A percentile compares a stretch with the other conserved stretches of the same genome.
These are phyloP conservation scores for Phalacrocorax pelagicus DNA, from an alignment of 2,113 vertebrate genomes.

Conservation along the genomic window DNA sequence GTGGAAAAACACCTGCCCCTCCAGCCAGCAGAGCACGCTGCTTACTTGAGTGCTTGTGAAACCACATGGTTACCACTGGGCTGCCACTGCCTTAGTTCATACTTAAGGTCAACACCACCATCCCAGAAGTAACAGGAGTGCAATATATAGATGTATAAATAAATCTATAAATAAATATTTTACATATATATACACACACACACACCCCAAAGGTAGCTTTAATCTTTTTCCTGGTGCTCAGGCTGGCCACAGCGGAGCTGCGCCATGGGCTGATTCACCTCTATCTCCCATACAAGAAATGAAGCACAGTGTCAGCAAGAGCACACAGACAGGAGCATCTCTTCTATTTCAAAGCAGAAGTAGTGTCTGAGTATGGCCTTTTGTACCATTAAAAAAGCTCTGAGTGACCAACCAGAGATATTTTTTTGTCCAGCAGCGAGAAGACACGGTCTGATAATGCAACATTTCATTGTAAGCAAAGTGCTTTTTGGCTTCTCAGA, in stretches of 20 bases:
- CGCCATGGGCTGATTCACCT: not conserved
- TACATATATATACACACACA: not conserved
- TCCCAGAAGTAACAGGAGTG: not conserved
- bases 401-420: not conserved
- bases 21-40: not conserved
- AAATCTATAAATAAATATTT: not conserved
- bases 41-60: not conserved
- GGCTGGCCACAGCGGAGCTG: not conserved
- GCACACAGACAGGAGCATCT: not conserved
- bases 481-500: not conserved
- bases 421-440: not conserved
- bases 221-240: no score
- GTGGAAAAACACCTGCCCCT: not conserved
- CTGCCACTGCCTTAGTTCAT: not conserved
- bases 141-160: not conserved
- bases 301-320: not conserved
- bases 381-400: not conserved
- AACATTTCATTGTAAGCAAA: not conserved
- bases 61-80: not conserved
- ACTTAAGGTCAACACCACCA: not conserved
- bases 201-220: not conserved
- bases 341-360: not conserved
- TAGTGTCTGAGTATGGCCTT: not conserved
- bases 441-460: not conserved
- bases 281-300: fast-evolving